These are phyloP conservation scores for Metaphire vulgaris DNA, from an alignment of 1,140 invertebrate genomes.

Conservation along the genomic window DNA sequence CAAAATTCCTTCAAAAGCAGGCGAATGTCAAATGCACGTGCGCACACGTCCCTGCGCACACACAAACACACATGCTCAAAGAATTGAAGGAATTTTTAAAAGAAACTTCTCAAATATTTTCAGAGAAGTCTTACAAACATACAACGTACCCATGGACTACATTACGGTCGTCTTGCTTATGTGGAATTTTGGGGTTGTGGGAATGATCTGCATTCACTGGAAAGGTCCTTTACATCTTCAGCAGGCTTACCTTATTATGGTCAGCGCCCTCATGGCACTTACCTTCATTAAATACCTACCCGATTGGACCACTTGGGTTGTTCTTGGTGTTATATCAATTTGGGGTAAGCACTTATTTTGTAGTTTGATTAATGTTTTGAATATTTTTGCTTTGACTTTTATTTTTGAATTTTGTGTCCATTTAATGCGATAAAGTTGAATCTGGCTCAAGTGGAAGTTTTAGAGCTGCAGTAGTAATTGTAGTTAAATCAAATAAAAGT, in stretches of 20 bases:
- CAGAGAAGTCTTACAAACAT: conserved; percentile 26
- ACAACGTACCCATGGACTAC: conserved; percentile 89
- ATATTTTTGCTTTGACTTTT: neutral
- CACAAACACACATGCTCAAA: neutral
- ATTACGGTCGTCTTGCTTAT: conserved; percentile 80
- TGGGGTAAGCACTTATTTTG: conserved; percentile 73
- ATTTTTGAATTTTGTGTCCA: no score
- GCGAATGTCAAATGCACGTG: neutral
- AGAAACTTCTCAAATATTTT: no score
- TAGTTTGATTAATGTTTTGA: neutral
- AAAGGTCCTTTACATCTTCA: conserved; percentile 87
- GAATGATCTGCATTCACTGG: conserved; percentile 98
- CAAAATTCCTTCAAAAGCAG: neutral
- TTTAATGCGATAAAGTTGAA: no score
- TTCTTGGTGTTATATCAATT: conserved; percentile 90
- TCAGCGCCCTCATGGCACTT: conserved; percentile 93
- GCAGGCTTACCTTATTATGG: conserved; percentile 93
- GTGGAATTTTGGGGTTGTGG: conserved; percentile 97
- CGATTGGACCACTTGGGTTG: conserved; percentile 97
- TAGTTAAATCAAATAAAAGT: no score
- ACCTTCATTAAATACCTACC: conserved; percentile 99
- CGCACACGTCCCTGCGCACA: neutral
- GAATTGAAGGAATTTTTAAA: no score
- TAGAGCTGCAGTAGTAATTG: no score
- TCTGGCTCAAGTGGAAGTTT: no score